These are phyloP conservation scores for Papilio glaucus DNA, from an alignment of 1,140 invertebrate species.

Conservation along the genomic window DNA sequence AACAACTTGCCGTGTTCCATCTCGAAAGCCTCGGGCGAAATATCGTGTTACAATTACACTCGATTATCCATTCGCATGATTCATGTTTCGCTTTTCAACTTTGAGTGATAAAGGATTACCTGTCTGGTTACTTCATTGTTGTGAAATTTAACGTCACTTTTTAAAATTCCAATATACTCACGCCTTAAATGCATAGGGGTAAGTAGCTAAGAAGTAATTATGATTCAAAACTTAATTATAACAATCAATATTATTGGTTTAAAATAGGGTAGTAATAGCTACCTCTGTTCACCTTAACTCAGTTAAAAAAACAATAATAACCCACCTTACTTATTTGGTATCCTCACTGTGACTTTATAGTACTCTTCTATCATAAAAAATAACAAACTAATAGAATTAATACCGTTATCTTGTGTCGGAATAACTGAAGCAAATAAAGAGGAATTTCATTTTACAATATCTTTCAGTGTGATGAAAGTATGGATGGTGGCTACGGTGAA, in stretches of 20 bases:
- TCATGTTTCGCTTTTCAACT: constrained; percentile 6
- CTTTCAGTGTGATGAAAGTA: constrained; percentile 30
- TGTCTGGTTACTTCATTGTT: constrained; percentile 1
- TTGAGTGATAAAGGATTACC: not conserved
- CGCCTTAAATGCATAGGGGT: no score
- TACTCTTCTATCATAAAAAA: not conserved
- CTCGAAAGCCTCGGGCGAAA: constrained; percentile 27
- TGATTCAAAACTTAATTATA: no score
- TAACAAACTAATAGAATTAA: constrained; percentile 2
- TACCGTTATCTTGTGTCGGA: not conserved
- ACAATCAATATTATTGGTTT: no score
- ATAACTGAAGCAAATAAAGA: constrained; percentile 8
- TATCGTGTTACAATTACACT: constrained; percentile 35
- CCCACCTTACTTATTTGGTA: no score
- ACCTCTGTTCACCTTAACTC: no score
- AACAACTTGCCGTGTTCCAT: constrained; percentile 33
- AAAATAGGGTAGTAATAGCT: no score
- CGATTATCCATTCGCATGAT: constrained; percentile 26
- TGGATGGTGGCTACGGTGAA: constrained; percentile 18
- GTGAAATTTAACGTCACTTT: not conserved
- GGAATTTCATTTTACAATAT: constrained; percentile 29
- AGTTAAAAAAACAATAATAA: no score
- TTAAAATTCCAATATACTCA: not conserved
- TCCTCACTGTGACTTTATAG: no score
- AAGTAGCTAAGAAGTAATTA: no score